Evolutionary conservation across 2,113 vertebrate species (phyloP).

Genomic region (Aramus guarauna): DNA sequence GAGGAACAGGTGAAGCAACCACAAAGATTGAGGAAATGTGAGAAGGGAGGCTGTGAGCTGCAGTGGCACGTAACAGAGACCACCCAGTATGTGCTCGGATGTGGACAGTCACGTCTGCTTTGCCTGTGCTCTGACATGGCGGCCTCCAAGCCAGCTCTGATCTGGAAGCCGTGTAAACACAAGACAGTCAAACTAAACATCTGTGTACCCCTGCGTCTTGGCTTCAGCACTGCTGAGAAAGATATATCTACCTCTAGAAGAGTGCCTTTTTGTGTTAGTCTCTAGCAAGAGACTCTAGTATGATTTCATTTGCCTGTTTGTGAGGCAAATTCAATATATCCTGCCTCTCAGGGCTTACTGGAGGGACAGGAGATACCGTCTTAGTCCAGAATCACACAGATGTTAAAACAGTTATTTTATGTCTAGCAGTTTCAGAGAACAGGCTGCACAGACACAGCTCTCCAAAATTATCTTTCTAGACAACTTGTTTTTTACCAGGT

Average conservation of each 20-base stretch:
- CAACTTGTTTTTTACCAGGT: background rate
- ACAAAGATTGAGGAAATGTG: background rate
- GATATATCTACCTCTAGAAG: background rate
- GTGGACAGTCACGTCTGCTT: background rate
- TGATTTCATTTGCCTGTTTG: background rate
- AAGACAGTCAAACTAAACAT: background rate
- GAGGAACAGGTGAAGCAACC: background rate
- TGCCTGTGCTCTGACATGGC: background rate
- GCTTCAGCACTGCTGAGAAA: background rate
- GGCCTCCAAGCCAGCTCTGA: background rate
- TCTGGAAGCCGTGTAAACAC: background rate
- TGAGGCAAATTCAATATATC: background rate
- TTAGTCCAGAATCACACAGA: background rate
- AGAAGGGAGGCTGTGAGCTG: background rate
- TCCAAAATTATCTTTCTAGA: background rate
- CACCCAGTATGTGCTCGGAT: accelerated
- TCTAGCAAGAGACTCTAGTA: background rate
- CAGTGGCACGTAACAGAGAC: accelerated
- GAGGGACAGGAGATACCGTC: background rate
- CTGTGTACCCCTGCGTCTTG: accelerated
- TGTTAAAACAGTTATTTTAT: background rate
- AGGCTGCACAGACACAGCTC: background rate
- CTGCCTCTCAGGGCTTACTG: background rate
- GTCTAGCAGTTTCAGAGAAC: background rate
- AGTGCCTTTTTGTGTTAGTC: background rate